phyloP scores from a whole-genome alignment of 2,888 invertebrate genomes.

The Tenodera sinensis region DNA sequence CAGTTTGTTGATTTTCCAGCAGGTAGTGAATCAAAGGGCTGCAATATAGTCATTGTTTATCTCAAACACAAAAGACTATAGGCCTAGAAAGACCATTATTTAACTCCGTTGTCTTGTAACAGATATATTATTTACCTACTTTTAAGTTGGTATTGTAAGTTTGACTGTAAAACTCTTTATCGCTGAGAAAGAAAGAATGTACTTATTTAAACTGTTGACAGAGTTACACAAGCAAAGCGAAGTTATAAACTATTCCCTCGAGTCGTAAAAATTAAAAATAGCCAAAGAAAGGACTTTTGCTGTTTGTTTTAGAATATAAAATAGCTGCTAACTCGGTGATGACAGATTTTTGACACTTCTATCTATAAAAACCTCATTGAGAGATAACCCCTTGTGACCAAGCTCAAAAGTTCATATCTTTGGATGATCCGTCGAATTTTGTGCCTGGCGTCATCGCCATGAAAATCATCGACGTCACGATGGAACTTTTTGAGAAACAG shows the following conservation, averaged over 20 bases:
- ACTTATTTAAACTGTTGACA: neutral
- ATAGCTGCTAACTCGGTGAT: neutral
- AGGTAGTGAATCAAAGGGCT: too few relatives aligned
- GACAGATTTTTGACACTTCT: neutral
- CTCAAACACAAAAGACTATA: too few relatives aligned
- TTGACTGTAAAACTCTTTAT: too few relatives aligned
- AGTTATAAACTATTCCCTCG: neutral
- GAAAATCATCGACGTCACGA: too few relatives aligned
- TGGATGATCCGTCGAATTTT: neutral
- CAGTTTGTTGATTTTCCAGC: too few relatives aligned
- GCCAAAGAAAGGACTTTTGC: neutral
- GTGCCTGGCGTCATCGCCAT: neutral
- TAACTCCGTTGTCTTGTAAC: too few relatives aligned
- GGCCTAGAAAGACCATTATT: too few relatives aligned
- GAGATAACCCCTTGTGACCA: neutral
- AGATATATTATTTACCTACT: too few relatives aligned
- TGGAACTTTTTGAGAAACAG: too few relatives aligned
- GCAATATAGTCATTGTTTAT: too few relatives aligned
- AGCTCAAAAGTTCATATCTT: neutral
- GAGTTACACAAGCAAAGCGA: neutral
- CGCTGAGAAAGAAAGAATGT: neutral
- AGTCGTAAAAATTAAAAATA: neutral
- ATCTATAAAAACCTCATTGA: neutral
- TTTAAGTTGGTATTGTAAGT: too few relatives aligned
- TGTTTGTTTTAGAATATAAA: neutral